Conservation (phyloP, 1,140 invertebrate species). For the Littorina saxatilis region DNA sequence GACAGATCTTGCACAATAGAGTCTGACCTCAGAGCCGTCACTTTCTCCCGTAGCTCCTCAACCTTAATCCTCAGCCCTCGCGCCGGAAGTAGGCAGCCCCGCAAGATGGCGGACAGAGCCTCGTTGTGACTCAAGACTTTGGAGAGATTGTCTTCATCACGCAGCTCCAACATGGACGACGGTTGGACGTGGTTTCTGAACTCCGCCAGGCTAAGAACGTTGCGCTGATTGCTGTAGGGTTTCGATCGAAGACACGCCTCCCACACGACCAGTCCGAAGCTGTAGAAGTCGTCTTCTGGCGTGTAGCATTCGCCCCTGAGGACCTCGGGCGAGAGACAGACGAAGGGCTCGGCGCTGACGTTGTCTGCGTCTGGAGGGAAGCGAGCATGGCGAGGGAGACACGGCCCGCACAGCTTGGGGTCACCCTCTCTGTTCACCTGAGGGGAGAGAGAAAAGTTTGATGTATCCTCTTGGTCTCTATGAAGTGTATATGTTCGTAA, state of each 20-base stretch:
- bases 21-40: conserved; percentile 17
- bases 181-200: conserved; percentile 49
- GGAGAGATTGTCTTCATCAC: neutral
- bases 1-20: neutral
- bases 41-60: neutral
- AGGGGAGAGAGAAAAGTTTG: conserved; percentile 16
- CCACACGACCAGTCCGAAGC: conserved; percentile 56
- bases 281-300: conserved; percentile 55
- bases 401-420: conserved; percentile 51
- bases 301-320: conserved; percentile 51
- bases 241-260: conserved; percentile 43
- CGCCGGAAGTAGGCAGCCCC: conserved; percentile 34
- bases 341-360: conserved; percentile 41
- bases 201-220: conserved; percentile 42
- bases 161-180: conserved; percentile 46
- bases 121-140: conserved; percentile 15
- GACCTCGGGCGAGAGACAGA: conserved; percentile 59
- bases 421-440: conserved; percentile 48
- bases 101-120: conserved; percentile 24
- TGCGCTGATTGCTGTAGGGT: conserved; percentile 43
- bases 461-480: too few species aligned
- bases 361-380: conserved; percentile 41
- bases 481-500: neutral
- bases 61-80: conserved; percentile 25
- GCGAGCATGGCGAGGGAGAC: conserved; percentile 47